Evolutionary conservation across 2,797 vertebrate species (phyloP).

Genomic region (Balearica regulorum): DNA sequence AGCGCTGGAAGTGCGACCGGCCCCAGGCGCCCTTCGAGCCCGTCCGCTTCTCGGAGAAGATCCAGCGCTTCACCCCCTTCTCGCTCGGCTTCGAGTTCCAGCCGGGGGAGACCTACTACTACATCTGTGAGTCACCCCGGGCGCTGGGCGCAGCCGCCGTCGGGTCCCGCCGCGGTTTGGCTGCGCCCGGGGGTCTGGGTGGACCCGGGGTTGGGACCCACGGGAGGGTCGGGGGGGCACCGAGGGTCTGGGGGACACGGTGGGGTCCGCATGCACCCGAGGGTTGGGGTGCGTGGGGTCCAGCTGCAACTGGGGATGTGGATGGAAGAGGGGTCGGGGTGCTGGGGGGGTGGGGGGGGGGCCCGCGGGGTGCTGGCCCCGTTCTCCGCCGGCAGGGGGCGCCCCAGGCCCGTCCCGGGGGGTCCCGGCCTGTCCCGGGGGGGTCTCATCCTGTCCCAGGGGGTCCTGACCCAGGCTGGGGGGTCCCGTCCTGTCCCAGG

Average conservation of each 20-base stretch:
- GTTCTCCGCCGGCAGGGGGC: no score
- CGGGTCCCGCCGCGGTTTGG: background rate
- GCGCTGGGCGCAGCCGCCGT: background rate
- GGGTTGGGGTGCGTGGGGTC: no score
- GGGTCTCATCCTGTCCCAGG: no score
- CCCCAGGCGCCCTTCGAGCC: constrained; percentile 82
- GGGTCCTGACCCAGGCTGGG: no score
- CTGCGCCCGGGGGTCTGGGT: background rate
- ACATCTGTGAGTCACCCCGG: constrained; percentile 85
- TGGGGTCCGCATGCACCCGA: background rate
- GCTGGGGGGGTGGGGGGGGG: no score
- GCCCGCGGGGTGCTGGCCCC: no score
- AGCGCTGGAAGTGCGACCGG: constrained; percentile 89
- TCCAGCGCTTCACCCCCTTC: constrained; percentile 93
- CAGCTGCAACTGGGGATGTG: no score
- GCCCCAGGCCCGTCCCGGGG: no score
- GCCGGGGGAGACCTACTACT: constrained; percentile 90
- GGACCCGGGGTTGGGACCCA: background rate
- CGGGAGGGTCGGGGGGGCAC: background rate
- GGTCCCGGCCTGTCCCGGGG: no score
- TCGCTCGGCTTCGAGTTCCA: constrained; percentile 90
- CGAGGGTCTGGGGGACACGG: background rate
- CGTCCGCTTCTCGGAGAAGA: constrained; percentile 91
- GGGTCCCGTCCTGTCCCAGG: no score
- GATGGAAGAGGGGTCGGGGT: no score